A percentile compares a stretch with the other conserved stretches of the same genome.
Conservation (phyloP, 2,888 invertebrate genomes). For the Nudaria mundana region DNA sequence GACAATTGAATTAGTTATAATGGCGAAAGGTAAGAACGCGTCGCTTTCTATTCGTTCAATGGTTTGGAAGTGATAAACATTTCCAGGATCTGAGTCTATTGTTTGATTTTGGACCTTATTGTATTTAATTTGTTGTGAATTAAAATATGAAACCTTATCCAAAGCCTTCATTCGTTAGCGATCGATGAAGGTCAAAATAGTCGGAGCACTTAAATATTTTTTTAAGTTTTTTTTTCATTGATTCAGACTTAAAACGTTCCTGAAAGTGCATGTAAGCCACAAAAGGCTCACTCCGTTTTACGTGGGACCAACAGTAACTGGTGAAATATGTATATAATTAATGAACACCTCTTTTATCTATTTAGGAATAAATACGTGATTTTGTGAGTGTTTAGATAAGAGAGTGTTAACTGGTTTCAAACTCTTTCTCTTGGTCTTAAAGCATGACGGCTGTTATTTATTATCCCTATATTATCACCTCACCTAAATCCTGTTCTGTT, state of each 20-base stretch:
- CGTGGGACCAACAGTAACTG: too few species aligned
- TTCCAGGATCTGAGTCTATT: constrained; percentile 48
- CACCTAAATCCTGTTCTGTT: constrained; percentile 1
- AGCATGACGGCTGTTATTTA: constrained; percentile 7
- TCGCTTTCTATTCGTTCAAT: constrained; percentile 44
- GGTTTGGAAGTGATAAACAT: constrained; percentile 61
- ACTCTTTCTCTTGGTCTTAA: constrained; percentile 1
- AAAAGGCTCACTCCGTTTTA: too few species aligned
- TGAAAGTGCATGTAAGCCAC: too few species aligned
- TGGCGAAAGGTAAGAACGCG: constrained; percentile 43
- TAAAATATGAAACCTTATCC: neutral
- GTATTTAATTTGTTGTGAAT: constrained; percentile 26
- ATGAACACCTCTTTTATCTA: too few species aligned
- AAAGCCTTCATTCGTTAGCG: neutral
- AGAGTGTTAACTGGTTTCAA: too few species aligned
- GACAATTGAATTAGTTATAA: constrained; percentile 44
- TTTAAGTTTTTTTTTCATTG: too few species aligned
- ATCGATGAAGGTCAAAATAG: neutral
- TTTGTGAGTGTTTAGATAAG: too few species aligned
- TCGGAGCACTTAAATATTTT: too few species aligned
- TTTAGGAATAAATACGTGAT: too few species aligned
- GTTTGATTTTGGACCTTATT: constrained; percentile 25
- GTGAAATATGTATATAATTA: too few species aligned
- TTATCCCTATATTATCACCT: constrained; percentile 6
- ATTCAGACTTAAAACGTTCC: too few species aligned